A percentile compares a stretch with the other conserved stretches of the same genome.
Evolutionary conservation across 35 echinoderm and acorn worm species (phyloP).

Genomic region (Anneissia japonica): DNA sequence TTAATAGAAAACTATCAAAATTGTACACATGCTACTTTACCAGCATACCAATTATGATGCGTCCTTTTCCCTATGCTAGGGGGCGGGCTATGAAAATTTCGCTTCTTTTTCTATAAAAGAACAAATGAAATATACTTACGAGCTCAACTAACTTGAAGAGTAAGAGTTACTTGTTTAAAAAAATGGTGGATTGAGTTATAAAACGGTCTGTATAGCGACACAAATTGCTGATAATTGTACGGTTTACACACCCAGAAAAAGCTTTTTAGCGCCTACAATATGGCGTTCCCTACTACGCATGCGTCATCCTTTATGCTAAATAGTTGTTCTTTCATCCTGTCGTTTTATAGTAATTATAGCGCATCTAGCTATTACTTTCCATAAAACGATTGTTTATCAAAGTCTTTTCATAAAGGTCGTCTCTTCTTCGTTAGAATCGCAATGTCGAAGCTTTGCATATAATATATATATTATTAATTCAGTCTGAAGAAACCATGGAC

Average conservation of each 20-base stretch:
- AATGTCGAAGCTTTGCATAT: no score
- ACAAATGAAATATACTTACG: not conserved
- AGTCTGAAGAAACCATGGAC: no score
- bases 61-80: not conserved
- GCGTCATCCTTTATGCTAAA: not conserved
- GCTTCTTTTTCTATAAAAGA: not conserved
- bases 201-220: not conserved
- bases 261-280: constrained; percentile 1
- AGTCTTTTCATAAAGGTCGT: no score
- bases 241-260: not conserved
- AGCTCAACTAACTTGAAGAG: not conserved
- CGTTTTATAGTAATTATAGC: not conserved
- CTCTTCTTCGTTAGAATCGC: no score
- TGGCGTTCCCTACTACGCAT: not conserved
- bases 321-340: not conserved
- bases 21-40: not conserved
- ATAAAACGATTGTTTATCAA: no score
- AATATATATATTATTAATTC: no score
- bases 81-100: not conserved
- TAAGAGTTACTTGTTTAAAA: not conserved
- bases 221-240: not conserved
- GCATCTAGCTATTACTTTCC: no score
- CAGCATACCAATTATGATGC: not conserved
- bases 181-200: not conserved
- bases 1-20: not conserved